Base-by-base conservation (phyloP, 2,113 vertebrate genomes). In the Melanocharis versteri region DNA sequence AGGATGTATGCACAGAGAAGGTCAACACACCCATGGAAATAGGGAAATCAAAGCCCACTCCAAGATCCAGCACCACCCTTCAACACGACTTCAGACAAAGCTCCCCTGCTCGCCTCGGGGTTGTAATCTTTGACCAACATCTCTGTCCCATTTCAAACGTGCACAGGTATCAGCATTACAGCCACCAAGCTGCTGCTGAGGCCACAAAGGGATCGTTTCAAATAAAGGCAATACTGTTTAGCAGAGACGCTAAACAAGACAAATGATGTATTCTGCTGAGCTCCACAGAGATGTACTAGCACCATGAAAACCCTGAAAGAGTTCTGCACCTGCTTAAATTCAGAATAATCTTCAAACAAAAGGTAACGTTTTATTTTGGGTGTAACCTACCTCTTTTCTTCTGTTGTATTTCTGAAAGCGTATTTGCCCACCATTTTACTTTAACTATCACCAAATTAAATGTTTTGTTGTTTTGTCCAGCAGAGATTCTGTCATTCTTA, bases 291-390 rank as follows among this genome's bases (percentile, higher is more conserved):
- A 47, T 8, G 54, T 35, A 50, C 35, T 2, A 39, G 27, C 13
- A 17, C 60, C 44, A 51, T 2, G 0, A 1, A 84, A 50, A 35
- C 53, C n/a, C 27, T 47, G 51, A 44, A 42, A 77, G 33, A 50
- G 44, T 47, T 42, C 48, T 57, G 27, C 37, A 56, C 35, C 44
- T 60, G 27, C 50, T 54, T 35, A 51, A 84, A 62, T 42, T 62
- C 65, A 82, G 35, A 89, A 62, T 33, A 50, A 30, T 12, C 20
- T 71, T 87, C 42, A 54, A 72, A 40, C 9, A 33, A 56, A 60
- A 87, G 31, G 50, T 68, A 93, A 82, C 48, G 69, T 31, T 77
- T 93, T 68, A 42, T 61, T 95, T 66, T 30, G 72, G 14, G 23
- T 33, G 35, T 33, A 73, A 80, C 11, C 17, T 48, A 16, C 26